These are phyloP conservation scores for Sebastes diaconus DNA, from an alignment of 2,797 vertebrate genomes.

Conservation along the genomic window DNA sequence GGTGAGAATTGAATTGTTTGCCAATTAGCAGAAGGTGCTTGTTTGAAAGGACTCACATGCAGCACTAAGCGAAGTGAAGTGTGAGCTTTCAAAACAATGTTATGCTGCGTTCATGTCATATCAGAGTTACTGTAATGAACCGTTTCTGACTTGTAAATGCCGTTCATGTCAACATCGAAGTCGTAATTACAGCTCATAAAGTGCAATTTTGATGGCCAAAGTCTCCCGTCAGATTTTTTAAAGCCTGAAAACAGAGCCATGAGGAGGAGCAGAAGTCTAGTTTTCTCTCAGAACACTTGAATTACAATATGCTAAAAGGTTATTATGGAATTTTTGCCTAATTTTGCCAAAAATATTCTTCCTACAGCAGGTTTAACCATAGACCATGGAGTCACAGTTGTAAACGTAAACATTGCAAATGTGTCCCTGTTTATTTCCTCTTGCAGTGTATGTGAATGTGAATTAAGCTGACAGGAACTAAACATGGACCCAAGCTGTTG, in stretches of 20 bases:
- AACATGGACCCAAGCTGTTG: not conserved
- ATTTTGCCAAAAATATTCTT: too few species aligned
- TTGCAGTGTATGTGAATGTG: too few species aligned
- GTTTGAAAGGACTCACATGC: not conserved
- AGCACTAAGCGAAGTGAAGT: not conserved
- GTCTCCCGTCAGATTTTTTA: too few species aligned
- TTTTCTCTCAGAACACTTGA: too few species aligned
- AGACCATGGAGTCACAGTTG: too few species aligned
- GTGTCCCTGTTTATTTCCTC: not conserved
- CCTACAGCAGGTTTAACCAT: too few species aligned
- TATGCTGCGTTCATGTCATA: not conserved
- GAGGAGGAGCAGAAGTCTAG: too few species aligned
- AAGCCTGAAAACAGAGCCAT: too few species aligned
- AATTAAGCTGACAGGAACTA: too few species aligned
- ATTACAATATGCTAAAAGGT: too few species aligned
- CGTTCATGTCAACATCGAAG: not conserved
- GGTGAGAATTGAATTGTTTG: not conserved
- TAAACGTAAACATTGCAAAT: not conserved
- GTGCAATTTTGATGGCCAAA: not conserved
- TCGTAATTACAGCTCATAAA: not conserved
- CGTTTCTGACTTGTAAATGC: not conserved
- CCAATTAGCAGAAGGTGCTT: not conserved
- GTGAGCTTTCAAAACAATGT: slow-evolving; percentile 9
- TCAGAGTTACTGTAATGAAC: not conserved
- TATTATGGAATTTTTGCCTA: too few species aligned